Evolutionary conservation across 2,888 invertebrate species (phyloP).

Genomic region (Arge pagana): DNA sequence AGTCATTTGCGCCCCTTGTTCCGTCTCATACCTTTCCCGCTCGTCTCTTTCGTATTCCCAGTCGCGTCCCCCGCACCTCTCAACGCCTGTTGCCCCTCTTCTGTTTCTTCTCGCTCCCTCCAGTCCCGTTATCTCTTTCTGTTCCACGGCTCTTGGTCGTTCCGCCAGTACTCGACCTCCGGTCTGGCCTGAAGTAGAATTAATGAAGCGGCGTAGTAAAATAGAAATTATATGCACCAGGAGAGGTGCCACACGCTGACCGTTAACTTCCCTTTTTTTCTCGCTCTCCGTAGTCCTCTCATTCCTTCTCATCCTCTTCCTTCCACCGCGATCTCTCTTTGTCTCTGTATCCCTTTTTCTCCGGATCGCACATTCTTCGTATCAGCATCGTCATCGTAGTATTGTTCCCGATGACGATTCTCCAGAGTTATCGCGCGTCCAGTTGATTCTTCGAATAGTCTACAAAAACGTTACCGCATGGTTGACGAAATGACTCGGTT

Average conservation of each 20-base stretch:
- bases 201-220: conserved; percentile 39
- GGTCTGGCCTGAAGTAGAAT: conserved; percentile 30
- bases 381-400: too few relatives aligned
- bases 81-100: conserved; percentile 9
- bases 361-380: too few relatives aligned
- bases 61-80: conserved; percentile 19
- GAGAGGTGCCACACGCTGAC: background rate
- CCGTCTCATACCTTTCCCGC: conserved; percentile 18
- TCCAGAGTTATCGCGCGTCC: too few relatives aligned
- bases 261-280: background rate
- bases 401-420: too few relatives aligned
- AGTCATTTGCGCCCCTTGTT: conserved; percentile 24
- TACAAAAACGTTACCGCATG: too few relatives aligned
- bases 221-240: conserved; percentile 31
- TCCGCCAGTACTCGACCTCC: background rate
- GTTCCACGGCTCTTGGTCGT: background rate
- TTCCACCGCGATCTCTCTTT: too few relatives aligned
- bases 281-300: background rate
- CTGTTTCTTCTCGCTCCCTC: conserved; percentile 18
- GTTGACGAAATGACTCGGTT: too few relatives aligned
- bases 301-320: background rate
- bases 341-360: too few relatives aligned
- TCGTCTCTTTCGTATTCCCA: too few relatives aligned
- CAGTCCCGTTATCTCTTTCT: conserved; percentile 13
- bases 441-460: too few relatives aligned